phyloP scores from a whole-genome alignment of 2,113 vertebrate genomes.

The Chaetops frenatus region DNA sequence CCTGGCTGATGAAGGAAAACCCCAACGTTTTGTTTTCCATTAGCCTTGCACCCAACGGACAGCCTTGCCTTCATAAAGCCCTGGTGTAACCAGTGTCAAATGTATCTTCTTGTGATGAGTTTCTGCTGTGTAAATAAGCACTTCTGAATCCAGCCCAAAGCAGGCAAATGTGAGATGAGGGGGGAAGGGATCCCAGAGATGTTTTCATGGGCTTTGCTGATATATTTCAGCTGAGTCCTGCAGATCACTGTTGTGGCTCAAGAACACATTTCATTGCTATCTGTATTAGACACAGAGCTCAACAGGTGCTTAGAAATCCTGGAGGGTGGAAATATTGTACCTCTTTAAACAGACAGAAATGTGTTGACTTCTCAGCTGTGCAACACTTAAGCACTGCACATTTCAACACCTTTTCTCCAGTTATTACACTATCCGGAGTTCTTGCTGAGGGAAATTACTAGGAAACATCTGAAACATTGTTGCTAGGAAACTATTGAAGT shows the following conservation, averaged over 20 bases:
- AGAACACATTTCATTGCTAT: not conserved
- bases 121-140: not conserved
- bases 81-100: not conserved
- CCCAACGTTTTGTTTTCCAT: not conserved
- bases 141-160: not conserved
- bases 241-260: not conserved
- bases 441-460: not conserved
- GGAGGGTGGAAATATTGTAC: not conserved
- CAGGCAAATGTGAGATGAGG: not conserved
- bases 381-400: not conserved
- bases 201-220: not conserved
- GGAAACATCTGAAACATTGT: not conserved
- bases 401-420: not conserved
- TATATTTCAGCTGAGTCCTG: not conserved
- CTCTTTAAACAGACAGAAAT: not conserved
- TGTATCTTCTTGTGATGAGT: not conserved
- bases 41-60: not conserved
- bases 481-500: not conserved
- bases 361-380: not conserved
- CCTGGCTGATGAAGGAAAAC: not conserved
- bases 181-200: not conserved
- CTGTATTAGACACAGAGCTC: not conserved
- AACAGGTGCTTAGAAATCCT: not conserved
- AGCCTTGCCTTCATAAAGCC: not conserved
- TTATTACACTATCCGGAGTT: not conserved